Evolutionary conservation across 2,888 invertebrate genomes (phyloP), one percentile per base, ranked within the genome.

Genomic region (Petrolisthes manimaculis): DNA sequence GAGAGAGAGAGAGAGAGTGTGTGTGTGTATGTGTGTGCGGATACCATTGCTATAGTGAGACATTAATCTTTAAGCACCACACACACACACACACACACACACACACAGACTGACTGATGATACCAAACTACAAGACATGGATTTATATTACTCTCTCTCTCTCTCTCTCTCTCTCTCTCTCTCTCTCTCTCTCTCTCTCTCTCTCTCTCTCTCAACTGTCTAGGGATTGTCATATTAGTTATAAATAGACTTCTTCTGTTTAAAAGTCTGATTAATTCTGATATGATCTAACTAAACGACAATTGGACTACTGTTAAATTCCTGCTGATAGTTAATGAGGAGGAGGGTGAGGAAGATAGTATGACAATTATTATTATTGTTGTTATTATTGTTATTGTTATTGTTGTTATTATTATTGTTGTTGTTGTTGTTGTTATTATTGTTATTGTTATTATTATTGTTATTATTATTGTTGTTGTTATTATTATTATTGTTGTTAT

Each of bases 11-110:
- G 37, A 78, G 21, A 21, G 80, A 54, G 14, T 8, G 51, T 71
- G 69, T 55, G 69, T 61, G 69, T 80, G 56, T 80, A 51, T 80
- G 56, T 80, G 56, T 80, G 51, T 61, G 71, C 67, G 55, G 12
- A 51, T 71, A 55, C 61, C 61, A 61, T 61, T 61, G 61, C 61
- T 61, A 61, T 61, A 18, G 75, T n/a, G 9, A 24, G 75, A n/a
- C n/a, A 75, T 21, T 9, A 21, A 2, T 24, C 3, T 4, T 37
- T 12, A n/a, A 21, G 75, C 3, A 14, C 8, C 74, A 21, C 74
- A 21, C 14, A 61, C 61, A 18, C 61, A 61, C 61, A 9, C 61
- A 61, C 61, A 61, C 61, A 18, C 61, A 61, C 3, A 61, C 18
- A 61, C 61, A 61, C 18, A 61, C 61, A 61, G 12, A 1, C 61